A percentile compares a stretch with the other conserved stretches of the same genome.
Evolutionary conservation across 2,797 vertebrate species (phyloP).

Genomic region (Synanceia verrucosa): DNA sequence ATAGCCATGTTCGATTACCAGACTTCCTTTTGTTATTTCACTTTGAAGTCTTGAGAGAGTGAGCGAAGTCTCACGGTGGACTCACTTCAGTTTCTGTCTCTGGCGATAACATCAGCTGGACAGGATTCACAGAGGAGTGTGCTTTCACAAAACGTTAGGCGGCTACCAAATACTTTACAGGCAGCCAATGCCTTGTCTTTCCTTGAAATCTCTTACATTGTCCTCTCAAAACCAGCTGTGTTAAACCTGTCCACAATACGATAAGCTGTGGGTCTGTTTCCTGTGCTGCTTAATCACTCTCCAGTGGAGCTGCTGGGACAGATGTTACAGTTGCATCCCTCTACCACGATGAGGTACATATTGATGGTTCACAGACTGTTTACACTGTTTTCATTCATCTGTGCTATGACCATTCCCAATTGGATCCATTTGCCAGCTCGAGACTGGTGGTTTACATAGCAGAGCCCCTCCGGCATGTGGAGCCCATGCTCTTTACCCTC

Average conservation of each 20-base stretch:
- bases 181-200: conserved; percentile 45
- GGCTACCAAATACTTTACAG: conserved; percentile 40
- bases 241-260: conserved; percentile 55
- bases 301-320: conserved; percentile 47
- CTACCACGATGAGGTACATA: conserved; percentile 47
- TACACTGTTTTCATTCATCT: conserved; percentile 78
- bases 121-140: conserved; percentile 41
- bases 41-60: conserved; percentile 75
- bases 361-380: conserved; percentile 76
- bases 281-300: conserved; percentile 63
- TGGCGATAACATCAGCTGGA: conserved; percentile 60
- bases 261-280: conserved; percentile 64
- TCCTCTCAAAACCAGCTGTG: conserved; percentile 59
- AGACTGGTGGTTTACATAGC: conserved; percentile 60
- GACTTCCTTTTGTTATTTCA: conserved; percentile 82
- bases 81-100: conserved; percentile 66
- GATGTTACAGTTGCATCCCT: conserved; percentile 69
- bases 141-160: conserved; percentile 30
- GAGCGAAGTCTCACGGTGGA: conserved; percentile 55
- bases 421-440: conserved; percentile 62
- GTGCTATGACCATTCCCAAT: conserved; percentile 72
- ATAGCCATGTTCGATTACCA: conserved; percentile 70
- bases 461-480: conserved; percentile 68
- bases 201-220: conserved; percentile 50
- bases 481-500: conserved; percentile 68